These are phyloP conservation scores for Pilophorus perplexus DNA, from an alignment of 2,888 invertebrate species.

Conservation along the genomic window DNA sequence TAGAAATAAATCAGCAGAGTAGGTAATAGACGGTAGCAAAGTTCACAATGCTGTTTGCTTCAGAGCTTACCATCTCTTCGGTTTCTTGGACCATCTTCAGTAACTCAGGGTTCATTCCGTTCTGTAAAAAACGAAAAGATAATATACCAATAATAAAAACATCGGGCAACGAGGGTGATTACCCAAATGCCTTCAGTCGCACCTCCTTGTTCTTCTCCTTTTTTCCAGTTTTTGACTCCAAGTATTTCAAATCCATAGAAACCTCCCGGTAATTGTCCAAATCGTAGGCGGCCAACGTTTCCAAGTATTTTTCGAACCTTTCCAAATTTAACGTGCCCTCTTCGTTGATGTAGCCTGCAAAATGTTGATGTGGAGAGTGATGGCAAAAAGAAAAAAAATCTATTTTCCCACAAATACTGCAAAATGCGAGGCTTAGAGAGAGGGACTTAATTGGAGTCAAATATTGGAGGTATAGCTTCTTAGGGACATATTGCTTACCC, in stretches of 20 bases:
- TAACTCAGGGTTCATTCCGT: conserved; percentile 8
- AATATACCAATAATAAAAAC: not conserved
- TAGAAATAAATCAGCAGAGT: too few species aligned
- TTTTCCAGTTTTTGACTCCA: conserved; percentile 74
- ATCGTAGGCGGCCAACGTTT: conserved; percentile 70
- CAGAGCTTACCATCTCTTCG: conserved; percentile 16
- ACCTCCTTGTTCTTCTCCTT: conserved; percentile 51
- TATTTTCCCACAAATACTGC: too few species aligned
- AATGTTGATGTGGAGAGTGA: too few species aligned
- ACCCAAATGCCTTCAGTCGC: too few species aligned
- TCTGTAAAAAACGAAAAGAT: too few species aligned
- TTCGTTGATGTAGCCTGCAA: conserved; percentile 88
- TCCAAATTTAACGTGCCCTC: conserved; percentile 75
- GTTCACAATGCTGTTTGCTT: not conserved
- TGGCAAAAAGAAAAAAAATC: too few species aligned
- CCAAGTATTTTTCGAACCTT: conserved; percentile 83
- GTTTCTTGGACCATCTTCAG: conserved; percentile 34
- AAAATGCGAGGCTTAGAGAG: too few species aligned
- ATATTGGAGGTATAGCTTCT: too few species aligned
- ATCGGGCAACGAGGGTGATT: not conserved
- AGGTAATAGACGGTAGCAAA: not conserved
- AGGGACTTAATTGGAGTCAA: too few species aligned
- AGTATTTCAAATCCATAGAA: conserved; percentile 78
- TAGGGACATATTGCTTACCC: too few species aligned
- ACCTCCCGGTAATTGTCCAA: conserved; percentile 71